phyloP scores from a whole-genome alignment of 2,797 vertebrate species.

The Esox masquinongy region DNA sequence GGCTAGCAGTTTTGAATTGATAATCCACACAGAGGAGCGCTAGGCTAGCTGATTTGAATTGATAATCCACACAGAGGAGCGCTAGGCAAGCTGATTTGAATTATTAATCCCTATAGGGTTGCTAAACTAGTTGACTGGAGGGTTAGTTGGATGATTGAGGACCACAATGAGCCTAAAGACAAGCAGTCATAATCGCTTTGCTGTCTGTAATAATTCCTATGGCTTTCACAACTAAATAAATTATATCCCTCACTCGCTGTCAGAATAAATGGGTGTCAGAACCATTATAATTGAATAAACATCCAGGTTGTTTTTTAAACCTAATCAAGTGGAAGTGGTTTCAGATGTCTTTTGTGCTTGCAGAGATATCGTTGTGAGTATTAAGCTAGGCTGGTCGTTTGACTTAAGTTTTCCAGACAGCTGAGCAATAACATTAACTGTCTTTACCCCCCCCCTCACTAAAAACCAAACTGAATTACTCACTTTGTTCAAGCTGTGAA shows the following conservation, averaged over 20 bases:
- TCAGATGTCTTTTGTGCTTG: conserved; percentile 5
- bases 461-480: conserved; percentile 1
- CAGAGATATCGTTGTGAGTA: conserved; percentile 3
- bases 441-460: not conserved
- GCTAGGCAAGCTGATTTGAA: not conserved
- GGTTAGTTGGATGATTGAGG: not conserved
- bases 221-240: not conserved
- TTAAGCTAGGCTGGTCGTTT: conserved; percentile 16
- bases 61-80: not conserved
- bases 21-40: no score
- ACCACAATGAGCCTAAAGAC: not conserved
- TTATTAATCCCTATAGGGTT: not conserved
- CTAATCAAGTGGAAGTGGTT: conserved; percentile 7
- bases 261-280: not conserved
- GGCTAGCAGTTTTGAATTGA: no score
- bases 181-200: not conserved
- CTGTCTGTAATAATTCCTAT: not conserved
- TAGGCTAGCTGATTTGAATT: no score
- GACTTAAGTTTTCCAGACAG: conserved; percentile 29
- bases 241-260: not conserved
- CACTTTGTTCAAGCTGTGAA: conserved; percentile 1
- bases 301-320: not conserved
- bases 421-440: conserved; percentile 13
- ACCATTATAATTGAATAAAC: conserved; percentile 14
- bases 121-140: no score